Conservation (phyloP, 2,888 invertebrate species). For the Nomada goodeniana region DNA sequence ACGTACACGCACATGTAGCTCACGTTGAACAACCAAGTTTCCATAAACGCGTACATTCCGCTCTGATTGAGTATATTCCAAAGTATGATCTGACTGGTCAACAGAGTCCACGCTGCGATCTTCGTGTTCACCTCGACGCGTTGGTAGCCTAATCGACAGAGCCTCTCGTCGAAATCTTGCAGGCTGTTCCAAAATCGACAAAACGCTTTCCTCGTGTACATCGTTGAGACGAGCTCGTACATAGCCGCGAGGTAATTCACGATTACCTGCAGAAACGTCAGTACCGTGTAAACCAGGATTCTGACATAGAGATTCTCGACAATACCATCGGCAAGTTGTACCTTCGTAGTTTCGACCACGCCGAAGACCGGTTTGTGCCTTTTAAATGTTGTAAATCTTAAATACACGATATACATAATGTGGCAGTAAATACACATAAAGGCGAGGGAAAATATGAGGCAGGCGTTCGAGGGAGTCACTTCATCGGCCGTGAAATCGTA, state of each 20-base stretch:
- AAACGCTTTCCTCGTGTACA: slow-evolving; percentile 68
- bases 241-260: slow-evolving; percentile 72
- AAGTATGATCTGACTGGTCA: slow-evolving; percentile 50
- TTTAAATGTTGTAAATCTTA: slow-evolving; percentile 35
- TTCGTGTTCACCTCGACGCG: slow-evolving; percentile 63
- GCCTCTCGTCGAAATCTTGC: slow-evolving; percentile 76
- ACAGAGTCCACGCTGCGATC: slow-evolving; percentile 68
- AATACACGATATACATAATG: slow-evolving; percentile 56
- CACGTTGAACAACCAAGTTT: slow-evolving; percentile 73
- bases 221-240: slow-evolving; percentile 64
- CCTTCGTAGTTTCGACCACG: slow-evolving; percentile 76
- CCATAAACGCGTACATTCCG: slow-evolving; percentile 77
- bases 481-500: slow-evolving; percentile 74
- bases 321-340: slow-evolving; percentile 34
- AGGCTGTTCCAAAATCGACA: slow-evolving; percentile 76
- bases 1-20: slow-evolving; percentile 77
- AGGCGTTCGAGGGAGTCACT: slow-evolving; percentile 69
- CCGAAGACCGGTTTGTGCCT: slow-evolving; percentile 60
- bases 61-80: slow-evolving; percentile 73
- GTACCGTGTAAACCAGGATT: too few relatives aligned
- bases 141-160: slow-evolving; percentile 70
- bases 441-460: slow-evolving; percentile 61
- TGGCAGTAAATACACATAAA: slow-evolving; percentile 62
- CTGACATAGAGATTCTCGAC: not conserved
- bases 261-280: slow-evolving; percentile 37